phyloP scores from a whole-genome alignment of 2,888 invertebrate species.

The Didymodactylos carnosus region DNA sequence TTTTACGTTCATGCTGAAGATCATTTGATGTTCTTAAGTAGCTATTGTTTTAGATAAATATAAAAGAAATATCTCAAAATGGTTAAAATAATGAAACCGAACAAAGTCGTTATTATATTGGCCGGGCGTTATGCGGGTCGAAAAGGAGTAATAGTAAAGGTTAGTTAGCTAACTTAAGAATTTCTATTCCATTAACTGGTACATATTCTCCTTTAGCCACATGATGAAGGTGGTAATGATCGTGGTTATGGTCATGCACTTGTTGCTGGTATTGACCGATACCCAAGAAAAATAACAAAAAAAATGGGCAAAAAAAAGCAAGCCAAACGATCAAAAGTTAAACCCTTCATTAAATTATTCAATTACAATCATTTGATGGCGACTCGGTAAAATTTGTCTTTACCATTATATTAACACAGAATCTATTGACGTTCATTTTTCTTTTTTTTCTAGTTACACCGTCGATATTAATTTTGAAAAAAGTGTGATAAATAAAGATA shows the following conservation, averaged over 20 bases:
- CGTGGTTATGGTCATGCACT: slow-evolving; percentile 91
- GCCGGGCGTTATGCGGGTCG: slow-evolving; percentile 94
- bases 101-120: slow-evolving; percentile 94
- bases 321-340: slow-evolving; percentile 84
- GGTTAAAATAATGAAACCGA: slow-evolving; percentile 97
- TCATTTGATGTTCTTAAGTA: too few relatives aligned
- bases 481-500: slow-evolving; percentile 56
- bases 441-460: slow-evolving; percentile 60
- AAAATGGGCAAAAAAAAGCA: slow-evolving; percentile 67
- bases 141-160: slow-evolving; percentile 76
- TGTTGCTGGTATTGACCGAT: slow-evolving; percentile 87
- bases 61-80: slow-evolving; percentile 40
- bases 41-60: too few relatives aligned
- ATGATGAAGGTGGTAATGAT: slow-evolving; percentile 84
- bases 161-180: background rate
- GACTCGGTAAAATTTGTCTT: slow-evolving; percentile 32
- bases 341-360: slow-evolving; percentile 80
- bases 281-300: slow-evolving; percentile 85
- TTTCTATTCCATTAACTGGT: background rate
- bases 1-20: too few relatives aligned
- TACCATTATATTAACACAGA: background rate
- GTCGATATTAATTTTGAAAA: slow-evolving; percentile 82
- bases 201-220: slow-evolving; percentile 41
- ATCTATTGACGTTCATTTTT: background rate
- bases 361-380: slow-evolving; percentile 43